A percentile compares a stretch with the other conserved stretches of the same genome.
phyloP scores from a whole-genome alignment of 2,888 invertebrate species.

The Macrosoma leucophasiata region DNA sequence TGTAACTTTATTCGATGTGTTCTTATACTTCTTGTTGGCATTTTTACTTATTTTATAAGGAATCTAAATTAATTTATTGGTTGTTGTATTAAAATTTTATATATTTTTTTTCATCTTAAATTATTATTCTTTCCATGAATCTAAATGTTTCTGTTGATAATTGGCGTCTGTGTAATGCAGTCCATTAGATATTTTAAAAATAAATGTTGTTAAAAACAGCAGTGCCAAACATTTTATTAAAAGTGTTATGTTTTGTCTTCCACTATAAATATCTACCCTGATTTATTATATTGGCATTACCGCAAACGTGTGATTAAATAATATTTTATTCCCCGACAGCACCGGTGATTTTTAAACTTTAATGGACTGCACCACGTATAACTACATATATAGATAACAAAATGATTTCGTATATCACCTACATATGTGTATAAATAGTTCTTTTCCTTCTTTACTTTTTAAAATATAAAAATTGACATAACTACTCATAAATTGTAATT shows the following conservation, averaged over 20 bases:
- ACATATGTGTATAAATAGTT: slow-evolving; percentile 45
- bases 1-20: slow-evolving; percentile 66
- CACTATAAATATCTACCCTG: slow-evolving; percentile 36
- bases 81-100: slow-evolving; percentile 65
- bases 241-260: slow-evolving; percentile 52
- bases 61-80: slow-evolving; percentile 76
- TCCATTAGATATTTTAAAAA: slow-evolving; percentile 46
- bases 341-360: slow-evolving; percentile 6
- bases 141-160: slow-evolving; percentile 53
- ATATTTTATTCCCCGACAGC: neutral
- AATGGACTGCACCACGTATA: slow-evolving; percentile 37
- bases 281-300: too few relatives aligned
- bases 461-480: slow-evolving; percentile 63
- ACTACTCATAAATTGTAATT: slow-evolving; percentile 71
- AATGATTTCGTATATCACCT: slow-evolving; percentile 31
- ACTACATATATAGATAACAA: slow-evolving; percentile 26
- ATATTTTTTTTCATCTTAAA: slow-evolving; percentile 58
- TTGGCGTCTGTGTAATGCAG: slow-evolving; percentile 65
- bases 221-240: slow-evolving; percentile 55
- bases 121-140: slow-evolving; percentile 61
- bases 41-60: slow-evolving; percentile 75
- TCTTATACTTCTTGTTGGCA: slow-evolving; percentile 76
- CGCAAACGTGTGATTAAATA: neutral
- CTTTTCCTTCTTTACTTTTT: slow-evolving; percentile 64
- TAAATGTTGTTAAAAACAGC: too few relatives aligned